Percentiles rank a stretch among this genome's conserved stretches.
Evolutionary conservation across 2,113 vertebrate species (phyloP).

Genomic region (Passerina amoena): DNA sequence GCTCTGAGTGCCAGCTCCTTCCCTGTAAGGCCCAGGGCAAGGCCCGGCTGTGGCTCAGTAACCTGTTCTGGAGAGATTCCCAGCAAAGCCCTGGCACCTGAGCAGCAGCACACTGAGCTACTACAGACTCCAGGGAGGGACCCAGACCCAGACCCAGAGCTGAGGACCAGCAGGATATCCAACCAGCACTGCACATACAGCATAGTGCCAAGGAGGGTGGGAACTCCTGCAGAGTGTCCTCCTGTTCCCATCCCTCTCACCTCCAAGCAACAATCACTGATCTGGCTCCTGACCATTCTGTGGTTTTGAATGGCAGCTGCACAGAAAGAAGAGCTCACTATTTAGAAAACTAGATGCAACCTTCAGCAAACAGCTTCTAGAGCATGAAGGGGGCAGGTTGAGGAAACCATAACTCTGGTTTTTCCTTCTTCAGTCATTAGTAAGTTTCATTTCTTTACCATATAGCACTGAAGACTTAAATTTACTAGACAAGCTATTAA

Average conservation of each 20-base stretch:
- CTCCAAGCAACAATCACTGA: background rate
- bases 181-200: background rate
- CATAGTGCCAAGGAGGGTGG: fast-evolving
- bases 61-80: background rate
- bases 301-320: background rate
- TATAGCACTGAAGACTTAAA: background rate
- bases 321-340: background rate
- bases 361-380: background rate
- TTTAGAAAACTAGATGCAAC: background rate
- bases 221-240: background rate
- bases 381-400: background rate
- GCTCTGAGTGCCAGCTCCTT: background rate
- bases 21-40: background rate
- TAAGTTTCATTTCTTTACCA: background rate
- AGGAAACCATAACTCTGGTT: background rate
- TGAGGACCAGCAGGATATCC: background rate
- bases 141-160: background rate
- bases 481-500: background rate
- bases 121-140: background rate
- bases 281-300: background rate
- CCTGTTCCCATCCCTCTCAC: background rate
- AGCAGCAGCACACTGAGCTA: background rate
- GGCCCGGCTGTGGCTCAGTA: background rate
- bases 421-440: background rate
- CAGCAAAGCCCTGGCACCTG: background rate